phyloP scores from a whole-genome alignment of 1,140 invertebrate species.

The Lepeophtheirus salmonis region DNA sequence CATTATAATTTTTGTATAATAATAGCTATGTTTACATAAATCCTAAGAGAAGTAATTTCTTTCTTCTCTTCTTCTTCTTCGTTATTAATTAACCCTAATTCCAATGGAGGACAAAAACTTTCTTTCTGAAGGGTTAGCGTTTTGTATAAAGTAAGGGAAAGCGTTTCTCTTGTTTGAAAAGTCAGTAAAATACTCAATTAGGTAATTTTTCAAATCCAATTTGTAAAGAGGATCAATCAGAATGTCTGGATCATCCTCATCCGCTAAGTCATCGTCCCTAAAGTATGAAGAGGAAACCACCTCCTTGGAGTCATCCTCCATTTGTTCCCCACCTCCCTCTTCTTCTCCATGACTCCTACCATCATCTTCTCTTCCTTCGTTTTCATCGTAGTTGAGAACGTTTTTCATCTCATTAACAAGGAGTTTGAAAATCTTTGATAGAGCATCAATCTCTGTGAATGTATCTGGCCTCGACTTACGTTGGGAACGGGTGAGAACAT shows the following conservation, averaged over 20 bases:
- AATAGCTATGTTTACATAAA: too few species aligned
- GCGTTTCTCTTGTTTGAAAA: conserved; percentile 40
- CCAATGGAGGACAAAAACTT: conserved; percentile 28
- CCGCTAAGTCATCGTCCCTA: conserved; percentile 22
- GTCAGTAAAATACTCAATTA: conserved; percentile 38
- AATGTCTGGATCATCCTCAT: conserved; percentile 24
- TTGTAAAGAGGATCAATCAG: conserved; percentile 40
- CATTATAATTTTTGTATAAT: too few species aligned
- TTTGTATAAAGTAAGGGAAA: conserved; percentile 33
- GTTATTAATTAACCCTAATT: conserved; percentile 19
- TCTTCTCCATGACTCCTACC: conserved; percentile 25
- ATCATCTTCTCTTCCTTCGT: conserved; percentile 25
- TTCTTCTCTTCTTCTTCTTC: too few species aligned
- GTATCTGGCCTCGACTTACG: conserved; percentile 28
- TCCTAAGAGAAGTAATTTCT: too few species aligned
- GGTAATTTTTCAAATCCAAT: conserved; percentile 37
- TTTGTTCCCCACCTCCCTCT: not conserved
- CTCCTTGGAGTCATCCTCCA: not conserved
- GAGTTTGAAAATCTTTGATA: conserved; percentile 41
- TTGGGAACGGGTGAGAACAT: conserved; percentile 33
- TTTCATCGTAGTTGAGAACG: conserved; percentile 20
- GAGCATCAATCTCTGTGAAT: conserved; percentile 36
- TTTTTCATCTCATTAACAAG: conserved; percentile 34
- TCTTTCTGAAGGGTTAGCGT: conserved; percentile 34
- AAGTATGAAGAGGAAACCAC: not conserved